A percentile compares a stretch with the other conserved stretches of the same genome.
Evolutionary conservation across 1,140 invertebrate genomes (phyloP).

Genomic region (Portunus trituberculatus): DNA sequence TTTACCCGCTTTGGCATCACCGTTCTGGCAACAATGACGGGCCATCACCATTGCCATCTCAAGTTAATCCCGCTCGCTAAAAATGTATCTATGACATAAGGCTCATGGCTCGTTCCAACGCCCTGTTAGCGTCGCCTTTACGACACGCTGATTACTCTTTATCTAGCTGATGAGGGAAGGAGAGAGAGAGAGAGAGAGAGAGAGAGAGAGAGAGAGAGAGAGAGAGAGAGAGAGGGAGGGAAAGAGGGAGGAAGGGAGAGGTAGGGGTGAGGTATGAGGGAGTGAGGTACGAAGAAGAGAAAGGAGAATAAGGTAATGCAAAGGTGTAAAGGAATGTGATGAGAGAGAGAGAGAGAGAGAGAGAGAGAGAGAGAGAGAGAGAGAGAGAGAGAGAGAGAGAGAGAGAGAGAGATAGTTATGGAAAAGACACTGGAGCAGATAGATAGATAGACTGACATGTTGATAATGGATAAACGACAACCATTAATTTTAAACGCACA

Average conservation of each 20-base stretch:
- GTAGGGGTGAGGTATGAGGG: background rate
- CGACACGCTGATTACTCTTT: conserved; percentile 2
- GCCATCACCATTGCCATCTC: conserved; percentile 29
- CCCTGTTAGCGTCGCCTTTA: conserved; percentile 39
- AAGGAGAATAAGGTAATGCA: no score
- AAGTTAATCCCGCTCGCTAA: background rate
- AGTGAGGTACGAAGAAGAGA: no score
- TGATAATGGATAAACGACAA: background rate
- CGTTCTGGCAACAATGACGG: background rate
- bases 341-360: no score
- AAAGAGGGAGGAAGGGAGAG: background rate
- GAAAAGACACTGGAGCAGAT: background rate
- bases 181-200: background rate
- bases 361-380: background rate
- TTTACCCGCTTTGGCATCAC: background rate
- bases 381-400: background rate
- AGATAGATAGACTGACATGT: background rate
- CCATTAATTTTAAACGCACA: background rate
- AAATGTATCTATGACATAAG: conserved; percentile 21
- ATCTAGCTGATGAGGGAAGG: background rate
- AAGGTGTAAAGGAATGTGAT: background rate
- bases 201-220: background rate
- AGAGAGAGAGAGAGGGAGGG: background rate
- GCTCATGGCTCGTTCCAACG: background rate
- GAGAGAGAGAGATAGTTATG: background rate